Conservation (phyloP, 2,797 vertebrate genomes). For the Spea hammondii region DNA sequence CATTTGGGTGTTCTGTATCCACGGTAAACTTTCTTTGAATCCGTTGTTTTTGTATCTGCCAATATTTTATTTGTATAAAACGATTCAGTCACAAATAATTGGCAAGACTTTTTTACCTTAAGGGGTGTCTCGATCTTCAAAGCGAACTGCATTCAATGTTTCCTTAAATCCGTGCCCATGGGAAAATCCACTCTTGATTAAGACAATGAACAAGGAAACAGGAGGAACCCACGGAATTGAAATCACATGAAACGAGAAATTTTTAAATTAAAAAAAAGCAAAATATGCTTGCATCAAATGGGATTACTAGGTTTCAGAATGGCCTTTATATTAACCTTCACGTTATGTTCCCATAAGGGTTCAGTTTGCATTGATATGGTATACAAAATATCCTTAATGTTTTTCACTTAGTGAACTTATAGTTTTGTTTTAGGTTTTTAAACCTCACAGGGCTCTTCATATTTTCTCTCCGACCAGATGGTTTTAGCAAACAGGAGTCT, state of each 20-base stretch:
- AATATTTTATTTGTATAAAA: constrained; percentile 43
- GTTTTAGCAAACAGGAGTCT: no score
- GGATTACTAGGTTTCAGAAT: no score
- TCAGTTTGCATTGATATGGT: no score
- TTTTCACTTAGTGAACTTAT: no score
- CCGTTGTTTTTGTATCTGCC: constrained; percentile 22
- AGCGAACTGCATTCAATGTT: constrained; percentile 25
- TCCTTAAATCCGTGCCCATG: constrained; percentile 42
- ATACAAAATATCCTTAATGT: no score
- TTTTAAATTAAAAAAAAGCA: not conserved
- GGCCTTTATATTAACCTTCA: no score
- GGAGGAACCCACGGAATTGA: constrained; percentile 32
- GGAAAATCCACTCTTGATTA: constrained; percentile 46
- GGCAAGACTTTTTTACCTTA: constrained; percentile 46
- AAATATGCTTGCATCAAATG: not conserved
- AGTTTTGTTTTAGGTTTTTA: no score
- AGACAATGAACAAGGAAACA: constrained; percentile 45
- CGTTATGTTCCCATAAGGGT: no score
- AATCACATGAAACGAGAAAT: constrained; percentile 28
- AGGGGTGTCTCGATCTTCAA: constrained; percentile 45
- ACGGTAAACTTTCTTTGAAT: constrained; percentile 30
- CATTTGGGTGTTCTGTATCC: constrained; percentile 8
- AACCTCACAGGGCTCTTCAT: no score
- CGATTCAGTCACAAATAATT: constrained; percentile 49
- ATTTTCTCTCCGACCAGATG: no score